Evolutionary conservation across 2,113 vertebrate species (phyloP).

Genomic region (Perognathus longimembris): DNA sequence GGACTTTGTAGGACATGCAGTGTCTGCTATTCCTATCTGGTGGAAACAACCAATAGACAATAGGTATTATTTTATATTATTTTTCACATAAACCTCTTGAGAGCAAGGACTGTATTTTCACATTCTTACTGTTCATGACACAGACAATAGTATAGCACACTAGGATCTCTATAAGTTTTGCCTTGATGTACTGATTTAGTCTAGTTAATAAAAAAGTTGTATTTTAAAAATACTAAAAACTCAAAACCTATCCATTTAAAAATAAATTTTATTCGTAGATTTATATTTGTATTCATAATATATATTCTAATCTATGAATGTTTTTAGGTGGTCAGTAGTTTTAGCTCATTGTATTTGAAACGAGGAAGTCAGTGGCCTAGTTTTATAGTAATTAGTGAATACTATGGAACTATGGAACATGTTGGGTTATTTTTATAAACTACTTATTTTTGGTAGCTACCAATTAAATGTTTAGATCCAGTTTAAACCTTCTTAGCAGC

Average conservation of each 20-base stretch:
- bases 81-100: not conserved
- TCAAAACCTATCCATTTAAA: not conserved
- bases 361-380: not conserved
- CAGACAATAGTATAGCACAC: not conserved
- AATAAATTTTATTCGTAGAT: not conserved
- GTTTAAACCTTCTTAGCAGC: constrained; percentile 3
- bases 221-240: constrained; percentile 21
- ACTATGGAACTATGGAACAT: not conserved
- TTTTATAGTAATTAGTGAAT: constrained; percentile 3
- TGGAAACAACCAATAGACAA: not conserved
- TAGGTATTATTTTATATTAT: not conserved
- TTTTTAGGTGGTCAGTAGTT: not conserved
- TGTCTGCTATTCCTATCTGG: not conserved
- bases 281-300: not conserved
- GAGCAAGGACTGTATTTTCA: not conserved
- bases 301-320: not conserved
- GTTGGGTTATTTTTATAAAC: constrained; percentile 36
- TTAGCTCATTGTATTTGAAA: constrained; percentile 24
- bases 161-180: not conserved
- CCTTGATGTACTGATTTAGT: not conserved
- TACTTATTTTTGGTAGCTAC: constrained; percentile 15
- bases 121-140: not conserved
- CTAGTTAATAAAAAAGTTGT: constrained; percentile 18
- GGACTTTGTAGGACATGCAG: not conserved
- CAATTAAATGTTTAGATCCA: constrained; percentile 13